Evolutionary conservation across 1,140 invertebrate species (phyloP).

Genomic region (Akabosia matsudoensis): DNA sequence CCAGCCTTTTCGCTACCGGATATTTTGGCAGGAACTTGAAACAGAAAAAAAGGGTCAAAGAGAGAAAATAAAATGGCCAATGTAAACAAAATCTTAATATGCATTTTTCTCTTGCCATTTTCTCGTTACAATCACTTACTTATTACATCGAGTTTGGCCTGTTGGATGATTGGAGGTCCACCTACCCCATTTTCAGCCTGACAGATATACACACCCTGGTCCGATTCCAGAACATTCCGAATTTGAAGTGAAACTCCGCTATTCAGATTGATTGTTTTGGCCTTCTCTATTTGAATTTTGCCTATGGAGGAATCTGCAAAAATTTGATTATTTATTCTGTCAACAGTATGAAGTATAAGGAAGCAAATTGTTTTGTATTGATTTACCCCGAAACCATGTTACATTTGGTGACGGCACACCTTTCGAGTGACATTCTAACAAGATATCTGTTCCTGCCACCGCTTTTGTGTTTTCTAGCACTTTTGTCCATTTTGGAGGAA

Average conservation of each 20-base stretch:
- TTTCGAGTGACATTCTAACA: slow-evolving; percentile 32
- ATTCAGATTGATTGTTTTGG: no score
- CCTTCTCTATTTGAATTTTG: slow-evolving; percentile 29
- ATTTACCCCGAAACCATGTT: slow-evolving; percentile 42
- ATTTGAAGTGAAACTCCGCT: slow-evolving; percentile 34
- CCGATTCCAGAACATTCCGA: slow-evolving; percentile 27
- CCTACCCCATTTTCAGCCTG: slow-evolving; percentile 57
- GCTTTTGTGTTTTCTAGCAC: slow-evolving; percentile 56
- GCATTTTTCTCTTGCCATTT: neutral
- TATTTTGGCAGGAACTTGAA: slow-evolving; percentile 37
- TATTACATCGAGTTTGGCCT: slow-evolving; percentile 36
- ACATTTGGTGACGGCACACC: slow-evolving; percentile 40
- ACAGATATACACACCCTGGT: slow-evolving; percentile 53
- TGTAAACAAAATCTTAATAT: no score
- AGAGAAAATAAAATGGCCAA: neutral
- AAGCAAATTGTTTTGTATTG: neutral
- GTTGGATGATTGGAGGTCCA: slow-evolving; percentile 43
- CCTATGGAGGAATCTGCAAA: neutral
- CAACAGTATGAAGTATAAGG: neutral
- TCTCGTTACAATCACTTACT: slow-evolving; percentile 20
- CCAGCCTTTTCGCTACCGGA: slow-evolving; percentile 31
- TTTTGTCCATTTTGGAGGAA: slow-evolving; percentile 57
- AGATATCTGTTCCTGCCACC: slow-evolving; percentile 49
- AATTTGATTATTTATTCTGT: no score
- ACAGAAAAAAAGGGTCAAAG: slow-evolving; percentile 25